phyloP scores from a whole-genome alignment of 2,888 invertebrate species.

The Ceriagrion tenellum region DNA sequence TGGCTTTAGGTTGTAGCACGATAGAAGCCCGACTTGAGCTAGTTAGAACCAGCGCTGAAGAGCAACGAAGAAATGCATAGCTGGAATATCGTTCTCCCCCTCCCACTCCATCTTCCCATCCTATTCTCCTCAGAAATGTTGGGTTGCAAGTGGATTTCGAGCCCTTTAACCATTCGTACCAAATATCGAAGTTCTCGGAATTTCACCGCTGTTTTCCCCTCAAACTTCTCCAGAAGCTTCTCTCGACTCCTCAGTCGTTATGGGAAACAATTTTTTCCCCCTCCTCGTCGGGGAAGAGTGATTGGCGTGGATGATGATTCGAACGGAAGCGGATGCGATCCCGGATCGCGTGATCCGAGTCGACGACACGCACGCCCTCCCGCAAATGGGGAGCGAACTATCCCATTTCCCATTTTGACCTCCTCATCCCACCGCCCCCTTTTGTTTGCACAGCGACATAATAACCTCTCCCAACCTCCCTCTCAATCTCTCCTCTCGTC shows the following conservation, averaged over 20 bases:
- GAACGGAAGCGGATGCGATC: constrained; percentile 64
- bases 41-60: no score
- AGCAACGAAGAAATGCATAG: no score
- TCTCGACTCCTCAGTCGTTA: constrained; percentile 44
- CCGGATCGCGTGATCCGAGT: constrained; percentile 49
- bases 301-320: constrained; percentile 65
- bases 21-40: no score
- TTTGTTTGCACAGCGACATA: constrained; percentile 34
- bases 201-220: constrained; percentile 2
- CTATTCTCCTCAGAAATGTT: not conserved
- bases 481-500: not conserved
- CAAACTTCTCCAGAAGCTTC: constrained; percentile 4
- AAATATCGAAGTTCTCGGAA: constrained; percentile 19
- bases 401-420: constrained; percentile 42
- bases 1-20: no score
- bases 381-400: constrained; percentile 13
- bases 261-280: constrained; percentile 50
- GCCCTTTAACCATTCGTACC: not conserved
- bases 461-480: not conserved
- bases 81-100: not conserved
- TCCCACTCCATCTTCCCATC: not conserved
- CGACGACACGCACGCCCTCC: constrained; percentile 41
- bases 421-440: not conserved
- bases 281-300: constrained; percentile 49
- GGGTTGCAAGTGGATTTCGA: not conserved